These are phyloP conservation scores for Lepidocolaptes lacrymiger DNA, from an alignment of 2,797 vertebrate genomes.

Conservation along the genomic window DNA sequence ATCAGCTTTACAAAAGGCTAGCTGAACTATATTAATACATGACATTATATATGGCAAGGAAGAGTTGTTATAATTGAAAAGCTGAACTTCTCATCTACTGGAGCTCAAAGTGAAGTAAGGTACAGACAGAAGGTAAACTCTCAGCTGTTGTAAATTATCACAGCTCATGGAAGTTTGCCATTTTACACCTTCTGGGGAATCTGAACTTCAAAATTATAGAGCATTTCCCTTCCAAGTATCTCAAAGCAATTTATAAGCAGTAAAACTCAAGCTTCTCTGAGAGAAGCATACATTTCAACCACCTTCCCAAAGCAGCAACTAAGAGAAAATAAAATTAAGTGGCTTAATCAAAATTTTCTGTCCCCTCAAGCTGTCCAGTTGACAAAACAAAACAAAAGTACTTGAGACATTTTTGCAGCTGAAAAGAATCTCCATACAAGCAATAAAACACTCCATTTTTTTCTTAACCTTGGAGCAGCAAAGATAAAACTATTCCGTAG, in stretches of 20 bases:
- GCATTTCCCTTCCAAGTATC: slow-evolving; percentile 38
- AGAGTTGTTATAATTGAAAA: background rate
- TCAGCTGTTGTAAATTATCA: slow-evolving; percentile 53
- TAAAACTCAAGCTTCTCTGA: background rate
- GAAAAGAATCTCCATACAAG: background rate
- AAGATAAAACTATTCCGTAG: background rate
- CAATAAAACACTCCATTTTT: background rate
- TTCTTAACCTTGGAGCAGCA: background rate
- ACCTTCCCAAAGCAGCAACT: background rate
- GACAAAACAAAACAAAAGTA: background rate
- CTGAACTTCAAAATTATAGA: slow-evolving; percentile 53
- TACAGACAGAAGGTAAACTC: slow-evolving; percentile 52
- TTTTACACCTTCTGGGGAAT: slow-evolving; percentile 57
- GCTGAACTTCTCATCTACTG: background rate
- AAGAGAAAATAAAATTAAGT: background rate
- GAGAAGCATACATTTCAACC: background rate
- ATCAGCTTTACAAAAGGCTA: background rate
- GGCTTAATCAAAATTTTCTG: background rate
- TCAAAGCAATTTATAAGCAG: slow-evolving; percentile 36
- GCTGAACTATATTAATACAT: background rate
- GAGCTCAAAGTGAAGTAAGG: slow-evolving; percentile 7
- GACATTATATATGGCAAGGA: background rate
- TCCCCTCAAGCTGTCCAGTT: background rate
- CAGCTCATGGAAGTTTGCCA: slow-evolving; percentile 48
- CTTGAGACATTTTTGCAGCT: background rate